These are phyloP conservation scores for Heliconius nattereri DNA, from an alignment of 1,140 invertebrate species.

Conservation along the genomic window DNA sequence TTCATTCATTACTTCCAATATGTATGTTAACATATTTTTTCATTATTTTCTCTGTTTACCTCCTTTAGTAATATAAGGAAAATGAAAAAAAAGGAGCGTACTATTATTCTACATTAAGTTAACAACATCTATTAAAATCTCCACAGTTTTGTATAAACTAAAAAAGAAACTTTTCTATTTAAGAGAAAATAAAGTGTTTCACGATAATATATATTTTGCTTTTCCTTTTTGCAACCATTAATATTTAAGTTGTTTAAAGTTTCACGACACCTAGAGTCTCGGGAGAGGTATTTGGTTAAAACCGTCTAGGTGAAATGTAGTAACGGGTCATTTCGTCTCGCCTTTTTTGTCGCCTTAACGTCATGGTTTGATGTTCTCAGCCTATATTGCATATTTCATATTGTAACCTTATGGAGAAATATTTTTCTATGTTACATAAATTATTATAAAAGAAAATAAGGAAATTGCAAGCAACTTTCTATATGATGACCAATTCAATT, in stretches of 20 bases:
- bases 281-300: slow-evolving; percentile 8
- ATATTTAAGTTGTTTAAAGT: slow-evolving; percentile 5
- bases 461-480: too few relatives aligned
- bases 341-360: not conserved
- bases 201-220: slow-evolving; percentile 12
- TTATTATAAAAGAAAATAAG: too few relatives aligned
- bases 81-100: too few relatives aligned
- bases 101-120: too few relatives aligned
- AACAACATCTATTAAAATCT: too few relatives aligned
- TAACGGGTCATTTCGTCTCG: slow-evolving; percentile 1
- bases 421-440: too few relatives aligned
- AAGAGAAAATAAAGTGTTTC: not conserved
- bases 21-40: not conserved
- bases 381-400: not conserved
- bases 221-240: slow-evolving; percentile 5
- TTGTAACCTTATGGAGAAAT: not conserved
- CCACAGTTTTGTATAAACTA: too few relatives aligned
- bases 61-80: too few relatives aligned
- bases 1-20: not conserved
- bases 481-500: not conserved
- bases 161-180: too few relatives aligned
- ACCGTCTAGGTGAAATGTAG: not conserved
- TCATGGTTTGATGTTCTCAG: not conserved
- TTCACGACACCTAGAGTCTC: slow-evolving; percentile 10
- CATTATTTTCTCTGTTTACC: too few relatives aligned